Evolutionary conservation across 1,140 invertebrate species (phyloP), one percentile per base, ranked within the genome.

Genomic region (Formica selysi): DNA sequence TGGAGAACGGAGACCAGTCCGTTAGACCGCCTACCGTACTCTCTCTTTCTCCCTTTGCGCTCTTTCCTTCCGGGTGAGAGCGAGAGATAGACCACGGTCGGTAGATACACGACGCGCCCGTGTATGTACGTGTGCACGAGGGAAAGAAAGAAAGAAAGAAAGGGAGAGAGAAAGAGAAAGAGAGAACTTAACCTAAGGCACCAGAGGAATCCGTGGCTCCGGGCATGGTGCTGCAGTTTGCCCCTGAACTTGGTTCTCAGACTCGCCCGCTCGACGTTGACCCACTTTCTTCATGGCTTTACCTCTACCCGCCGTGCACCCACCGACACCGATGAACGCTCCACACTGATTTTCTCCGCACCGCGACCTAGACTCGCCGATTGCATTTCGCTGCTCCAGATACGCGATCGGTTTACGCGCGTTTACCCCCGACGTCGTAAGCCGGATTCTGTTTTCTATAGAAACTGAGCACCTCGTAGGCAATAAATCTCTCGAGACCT

Each of bases 161-260:
- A 44, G 32, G 32, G 32, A 54, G 65, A 86, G 59, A 41, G 79
- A 87, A 85, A 79, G 70, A 89, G 85, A 88, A 44, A 81, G 68
- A 68, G 54, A 51, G 65, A 73, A 91, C 90, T 90, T 92, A 93
- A 93, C 91, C 89, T 88, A 91, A 93, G 92, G 71, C 90, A 91
- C 89, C 86, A 70, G 64, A 83, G 81, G 83, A 86, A 78, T 13
- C 78, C 76, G 89, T 89, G 86, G 81, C 89, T 86, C 57, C 68
- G 73, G 86, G 83, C 87, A 76, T 91, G 87, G 88, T 87, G 90
- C 91, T 93, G 90, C 86, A 92, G 90, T 86, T 91, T 94, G 93
- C 92, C 93, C 94, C 92, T 94, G 94, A 94, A 94, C 94, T 95
- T 95, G 94, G 90, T 92, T 92, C 93, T 93, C 91, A 88, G 89